These are phyloP conservation scores for Etheostoma nigrum DNA, from an alignment of 2,797 vertebrate genomes.

Conservation along the genomic window DNA sequence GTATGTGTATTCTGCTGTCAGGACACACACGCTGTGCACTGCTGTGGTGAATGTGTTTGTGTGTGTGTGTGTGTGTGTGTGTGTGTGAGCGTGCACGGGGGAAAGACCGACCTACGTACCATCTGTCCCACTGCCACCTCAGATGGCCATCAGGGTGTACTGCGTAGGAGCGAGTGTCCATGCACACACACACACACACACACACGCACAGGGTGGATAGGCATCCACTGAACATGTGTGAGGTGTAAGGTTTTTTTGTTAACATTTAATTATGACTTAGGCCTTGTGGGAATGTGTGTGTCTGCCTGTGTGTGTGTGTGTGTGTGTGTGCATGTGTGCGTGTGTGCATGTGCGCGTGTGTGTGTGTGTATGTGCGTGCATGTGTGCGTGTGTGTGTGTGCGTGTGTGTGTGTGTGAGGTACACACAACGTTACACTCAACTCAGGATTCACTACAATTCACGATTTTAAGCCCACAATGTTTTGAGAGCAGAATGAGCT, in stretches of 20 bases:
- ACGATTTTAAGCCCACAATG: too few species aligned
- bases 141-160: constrained; percentile 60
- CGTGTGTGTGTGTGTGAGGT: constrained; percentile 3
- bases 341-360: neutral
- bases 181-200: constrained; percentile 1
- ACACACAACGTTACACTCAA: too few species aligned
- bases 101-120: constrained; percentile 67
- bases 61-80: constrained; percentile 1
- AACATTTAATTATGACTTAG: constrained; percentile 40
- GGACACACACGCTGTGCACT: neutral
- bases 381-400: constrained; percentile 5
- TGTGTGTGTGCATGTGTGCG: neutral
- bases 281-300: constrained; percentile 8
- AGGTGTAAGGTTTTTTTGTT: constrained; percentile 38
- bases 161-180: constrained; percentile 36
- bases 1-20: constrained; percentile 21
- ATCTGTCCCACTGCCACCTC: constrained; percentile 72
- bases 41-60: neutral
- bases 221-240: constrained; percentile 18
- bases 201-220: constrained; percentile 14
- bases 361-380: neutral
- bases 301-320: neutral
- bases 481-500: too few species aligned
- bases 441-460: too few species aligned
- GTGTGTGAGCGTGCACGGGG: constrained; percentile 9